Base-by-base conservation (phyloP, 2,797 vertebrate species). In the Sitta carolinensis region DNA sequence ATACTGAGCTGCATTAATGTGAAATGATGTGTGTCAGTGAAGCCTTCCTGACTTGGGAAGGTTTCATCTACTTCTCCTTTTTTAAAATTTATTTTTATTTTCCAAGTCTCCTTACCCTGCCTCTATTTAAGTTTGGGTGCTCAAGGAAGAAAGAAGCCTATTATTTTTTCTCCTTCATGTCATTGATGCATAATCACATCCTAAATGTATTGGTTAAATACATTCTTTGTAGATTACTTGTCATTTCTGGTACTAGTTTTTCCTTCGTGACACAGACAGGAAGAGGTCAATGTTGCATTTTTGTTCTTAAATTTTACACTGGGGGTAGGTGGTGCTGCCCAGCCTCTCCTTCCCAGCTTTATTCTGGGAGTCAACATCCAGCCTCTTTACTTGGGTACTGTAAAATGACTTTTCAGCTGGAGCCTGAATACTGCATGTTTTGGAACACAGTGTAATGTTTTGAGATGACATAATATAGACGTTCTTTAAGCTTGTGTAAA, bases 21-120 rank as follows among this genome's bases (percentile, higher is more conserved):
- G 20, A 9, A 52, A 18, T 36, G 25, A 26, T 9, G 38, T 25
- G 52, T 64, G 61, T 72, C 50, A 45, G 9, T 6, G 47, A 51
- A 85, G 42, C 29, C 52, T 89, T 63, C 59, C 0, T 0, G 51
- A 67, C 21, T 30, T 76, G 10, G 1, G 7, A 40, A 29, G 2
- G 3, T 7, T 79, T 87, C 66, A 62, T 67, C 11, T 79, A 16
- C 20, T 75, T 58, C 5, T 43, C 4, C 22, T 1, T 23, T 14
- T 43, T 18, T 26, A 17, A 19, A 36, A 36, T 36, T 22, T 11
- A 18, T 17, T 32, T 2, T 2, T 5, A 16, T 45, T 58, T 87
- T 38, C 42, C 17, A 26, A 22, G 7, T 13, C 10, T 77, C 20
- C n/a, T 10, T n/a, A 67, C 27, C 26, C 10, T 12, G 50, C 30